Base-by-base conservation (phyloP, 2,797 vertebrate genomes). In the Arrhamphus sclerolepis region DNA sequence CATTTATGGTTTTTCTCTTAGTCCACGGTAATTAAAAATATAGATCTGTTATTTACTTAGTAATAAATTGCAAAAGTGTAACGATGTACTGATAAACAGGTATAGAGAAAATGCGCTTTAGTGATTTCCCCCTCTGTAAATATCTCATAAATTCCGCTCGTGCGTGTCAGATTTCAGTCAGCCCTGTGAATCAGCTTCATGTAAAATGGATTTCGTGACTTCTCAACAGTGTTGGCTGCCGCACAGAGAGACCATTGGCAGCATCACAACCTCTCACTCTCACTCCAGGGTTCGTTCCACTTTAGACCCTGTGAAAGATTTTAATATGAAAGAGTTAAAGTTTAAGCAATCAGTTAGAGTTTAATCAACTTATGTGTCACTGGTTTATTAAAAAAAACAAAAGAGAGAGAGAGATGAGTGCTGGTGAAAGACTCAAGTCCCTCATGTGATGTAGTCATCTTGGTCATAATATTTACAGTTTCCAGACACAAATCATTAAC, bases 101-200 rank as follows among this genome's bases (percentile, higher is more conserved):
- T 38, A 11, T 38, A 14, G 34, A 38, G 14, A 16, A 38, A 38
- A 38, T 14, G 34, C 7, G 13, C 34, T 38, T 47, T 51, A 81
- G 21, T 53, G 75, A 83, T 91, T 79, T 89, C 78, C 86, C 86
- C 77, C 20, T 82, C 87, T 91, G 41, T 20, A 47, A 92, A 93
- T 83, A 91, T 87, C 13, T 85, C 63, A 31, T 91, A 85, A 89
- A 83, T 59, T 87, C 75, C 79, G 80, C 81, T 74, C 87, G 85
- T 80, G 80, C 70, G 79, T 90, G 87, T 92, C 89, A 80, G 76
- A 67, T 86, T 92, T 83, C 82, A 80, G 88, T 74, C 67, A 82
- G 66, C 75, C 72, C 62, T 54, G 70, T 87, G 84, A 87, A 89
- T 92, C 84, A 82, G 79, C 88, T 93, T 92, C 74, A 89, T 80